Conservation (phyloP, 2,113 vertebrate genomes). For the Anoplopoma fimbria region DNA sequence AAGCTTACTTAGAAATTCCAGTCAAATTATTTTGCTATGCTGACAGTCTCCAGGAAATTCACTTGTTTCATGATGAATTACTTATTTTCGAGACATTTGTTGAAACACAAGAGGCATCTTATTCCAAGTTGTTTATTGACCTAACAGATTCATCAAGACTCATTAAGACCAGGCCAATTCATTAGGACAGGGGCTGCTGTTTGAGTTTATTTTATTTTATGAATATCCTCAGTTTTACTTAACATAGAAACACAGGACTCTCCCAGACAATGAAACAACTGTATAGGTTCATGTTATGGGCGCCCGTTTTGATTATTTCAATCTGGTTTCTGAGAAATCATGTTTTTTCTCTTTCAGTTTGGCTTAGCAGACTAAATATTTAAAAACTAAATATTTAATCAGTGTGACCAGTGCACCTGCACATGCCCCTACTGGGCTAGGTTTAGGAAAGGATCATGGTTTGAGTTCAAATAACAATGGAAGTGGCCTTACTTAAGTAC, state of each 20-base stretch:
- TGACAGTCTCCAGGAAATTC: slow-evolving; percentile 43
- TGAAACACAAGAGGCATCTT: slow-evolving; percentile 10
- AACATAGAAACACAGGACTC: neutral
- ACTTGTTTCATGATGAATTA: slow-evolving; percentile 15
- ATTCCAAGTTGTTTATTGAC: no score
- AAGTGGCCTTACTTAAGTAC: no score
- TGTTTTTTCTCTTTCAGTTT: no score
- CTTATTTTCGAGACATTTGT: neutral
- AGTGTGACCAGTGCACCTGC: no score
- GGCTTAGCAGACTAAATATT: neutral
- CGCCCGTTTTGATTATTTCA: neutral
- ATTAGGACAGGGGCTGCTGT: neutral
- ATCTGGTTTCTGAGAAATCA: no score
- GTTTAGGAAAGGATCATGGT: no score
- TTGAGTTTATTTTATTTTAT: neutral
- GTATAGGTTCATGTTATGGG: neutral
- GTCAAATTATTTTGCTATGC: slow-evolving; percentile 45
- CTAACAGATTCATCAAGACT: no score
- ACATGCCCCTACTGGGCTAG: no score
- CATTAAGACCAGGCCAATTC: neutral
- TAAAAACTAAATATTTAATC: no score
- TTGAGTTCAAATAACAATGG: no score
- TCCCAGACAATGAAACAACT: neutral
- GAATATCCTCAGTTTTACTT: neutral
- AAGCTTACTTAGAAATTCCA: slow-evolving; percentile 36